Evolutionary conservation across 2,888 invertebrate genomes (phyloP), one percentile per base, ranked within the genome.

Genomic region (Galerucella nymphaeae): DNA sequence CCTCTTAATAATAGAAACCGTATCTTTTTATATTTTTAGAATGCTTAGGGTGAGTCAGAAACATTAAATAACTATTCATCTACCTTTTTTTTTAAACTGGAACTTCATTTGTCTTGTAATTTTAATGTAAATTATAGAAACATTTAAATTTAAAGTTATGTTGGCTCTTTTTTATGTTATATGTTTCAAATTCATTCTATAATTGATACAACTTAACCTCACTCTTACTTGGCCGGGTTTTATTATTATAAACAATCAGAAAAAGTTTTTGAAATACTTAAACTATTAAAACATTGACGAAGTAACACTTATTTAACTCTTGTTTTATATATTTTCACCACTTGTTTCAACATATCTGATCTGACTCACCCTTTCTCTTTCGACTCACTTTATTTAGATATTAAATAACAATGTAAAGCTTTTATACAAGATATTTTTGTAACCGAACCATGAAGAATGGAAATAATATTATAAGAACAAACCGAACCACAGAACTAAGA

Each of bases 401-500:
- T 64, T 16, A 2, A 42, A 55, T 65, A 30, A 55, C 57, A 55
- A 57, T 11, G 38, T 57, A 57, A 57, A 59, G 30, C 2, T 69
- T 69, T 62, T 30, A 61, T 38, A 38, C 16, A 53, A 62, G 23
- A 53, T 16, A 62, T 11, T 18, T 45, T 23, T 9, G 30, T 62
- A 57, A 42, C 18, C n/a, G 14, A 69, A 72, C 64, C 67, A 80
- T 80, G 80, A 80, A 80, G 75, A 78, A 75, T 76, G 59, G 59
- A 4, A 71, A 62, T 18, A 61, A n/a, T n/a, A n/a, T 76, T 45
- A 77, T 80, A 63, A 77, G 79, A 73, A 81, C 74, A 3, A 81
- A 81, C 63, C 76, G 67, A 73, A 79, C 79, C 23, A 76, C 80
- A 58, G 80, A 81, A 70, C 61, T 81, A 48, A 42, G 80, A 48